Percentiles rank a stretch among this genome's conserved stretches.
These are phyloP conservation scores for Caenorhabditis inopinata DNA, from an alignment of 1,140 invertebrate genomes.

Conservation along the genomic window DNA sequence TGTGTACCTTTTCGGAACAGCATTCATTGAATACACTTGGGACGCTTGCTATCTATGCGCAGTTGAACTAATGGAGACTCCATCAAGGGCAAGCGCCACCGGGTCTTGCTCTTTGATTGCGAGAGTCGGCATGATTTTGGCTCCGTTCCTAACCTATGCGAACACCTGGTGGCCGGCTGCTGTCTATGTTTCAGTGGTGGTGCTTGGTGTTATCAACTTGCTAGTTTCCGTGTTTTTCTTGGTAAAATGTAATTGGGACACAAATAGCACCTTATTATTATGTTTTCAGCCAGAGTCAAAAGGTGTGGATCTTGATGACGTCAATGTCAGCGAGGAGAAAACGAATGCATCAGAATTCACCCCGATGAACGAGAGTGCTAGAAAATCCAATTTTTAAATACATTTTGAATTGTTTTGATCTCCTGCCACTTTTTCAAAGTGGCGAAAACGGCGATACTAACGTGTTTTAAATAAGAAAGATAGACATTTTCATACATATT, in stretches of 20 bases:
- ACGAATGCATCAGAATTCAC: neutral
- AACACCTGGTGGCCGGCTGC: conserved; percentile 55
- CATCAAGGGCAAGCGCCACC: conserved; percentile 55
- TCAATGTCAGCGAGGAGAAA: conserved; percentile 44
- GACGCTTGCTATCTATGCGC: conserved; percentile 63
- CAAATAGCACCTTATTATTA: neutral
- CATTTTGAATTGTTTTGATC: too few species aligned
- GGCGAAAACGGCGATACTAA: too few species aligned
- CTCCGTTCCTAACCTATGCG: conserved; percentile 58
- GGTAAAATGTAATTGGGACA: neutral
- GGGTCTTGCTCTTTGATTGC: conserved; percentile 60
- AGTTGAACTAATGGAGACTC: conserved; percentile 54
- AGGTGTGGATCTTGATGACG: conserved; percentile 56
- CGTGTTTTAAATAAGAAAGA: too few species aligned
- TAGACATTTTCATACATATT: too few species aligned
- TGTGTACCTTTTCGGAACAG: conserved; percentile 56
- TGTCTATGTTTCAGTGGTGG: conserved; percentile 58
- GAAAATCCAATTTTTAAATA: too few species aligned
- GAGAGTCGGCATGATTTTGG: conserved; percentile 58
- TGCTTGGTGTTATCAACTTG: conserved; percentile 56
- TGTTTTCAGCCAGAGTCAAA: conserved; percentile 62
- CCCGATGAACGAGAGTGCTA: neutral
- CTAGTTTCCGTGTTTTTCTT: conserved; percentile 59
- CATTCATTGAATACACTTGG: conserved; percentile 64
- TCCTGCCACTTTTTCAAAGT: too few species aligned